phyloP scores from a whole-genome alignment of 1,140 invertebrate genomes.

The Hypsibius dujardini region DNA sequence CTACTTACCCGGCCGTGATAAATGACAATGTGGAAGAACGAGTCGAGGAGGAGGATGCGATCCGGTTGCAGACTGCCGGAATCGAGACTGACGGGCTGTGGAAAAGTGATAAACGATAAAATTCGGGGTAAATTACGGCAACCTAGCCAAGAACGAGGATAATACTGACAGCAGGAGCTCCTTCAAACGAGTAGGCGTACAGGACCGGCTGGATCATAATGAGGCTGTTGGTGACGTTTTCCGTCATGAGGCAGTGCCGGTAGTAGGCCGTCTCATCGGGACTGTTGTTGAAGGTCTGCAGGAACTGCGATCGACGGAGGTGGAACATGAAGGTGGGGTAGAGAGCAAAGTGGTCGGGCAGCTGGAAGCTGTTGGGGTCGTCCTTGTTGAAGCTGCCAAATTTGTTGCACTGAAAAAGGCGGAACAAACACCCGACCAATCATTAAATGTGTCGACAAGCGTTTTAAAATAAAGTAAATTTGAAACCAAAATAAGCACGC shows the following conservation, averaged over 20 bases:
- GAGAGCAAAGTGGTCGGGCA: slow-evolving; percentile 86
- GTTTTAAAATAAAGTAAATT: too few species aligned
- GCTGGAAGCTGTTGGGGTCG: slow-evolving; percentile 82
- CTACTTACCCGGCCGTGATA: slow-evolving; percentile 80
- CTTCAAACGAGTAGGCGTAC: slow-evolving; percentile 93
- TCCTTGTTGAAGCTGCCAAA: slow-evolving; percentile 97
- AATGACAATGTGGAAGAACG: slow-evolving; percentile 98
- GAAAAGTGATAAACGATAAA: slow-evolving; percentile 20
- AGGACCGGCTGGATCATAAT: slow-evolving; percentile 99
- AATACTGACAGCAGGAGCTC: slow-evolving; percentile 54
- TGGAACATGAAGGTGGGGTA: slow-evolving; percentile 99
- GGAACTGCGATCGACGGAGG: slow-evolving; percentile 85
- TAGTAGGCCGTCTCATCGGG: slow-evolving; percentile 99
- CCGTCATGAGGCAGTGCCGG: slow-evolving; percentile 85
- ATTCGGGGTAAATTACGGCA: background rate
- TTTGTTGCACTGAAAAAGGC: slow-evolving; percentile 68
- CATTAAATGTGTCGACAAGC: background rate
- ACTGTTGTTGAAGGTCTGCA: slow-evolving; percentile 99
- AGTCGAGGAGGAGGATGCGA: slow-evolving; percentile 94
- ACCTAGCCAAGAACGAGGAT: slow-evolving; percentile 13
- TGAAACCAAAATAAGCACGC: too few species aligned
- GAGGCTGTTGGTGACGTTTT: slow-evolving; percentile 87
- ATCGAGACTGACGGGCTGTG: slow-evolving; percentile 78
- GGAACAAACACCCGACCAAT: slow-evolving; percentile 3
- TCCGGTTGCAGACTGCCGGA: slow-evolving; percentile 93